These are phyloP conservation scores for Cerceris ruficornis DNA, from an alignment of 2,888 invertebrate genomes.

Conservation along the genomic window DNA sequence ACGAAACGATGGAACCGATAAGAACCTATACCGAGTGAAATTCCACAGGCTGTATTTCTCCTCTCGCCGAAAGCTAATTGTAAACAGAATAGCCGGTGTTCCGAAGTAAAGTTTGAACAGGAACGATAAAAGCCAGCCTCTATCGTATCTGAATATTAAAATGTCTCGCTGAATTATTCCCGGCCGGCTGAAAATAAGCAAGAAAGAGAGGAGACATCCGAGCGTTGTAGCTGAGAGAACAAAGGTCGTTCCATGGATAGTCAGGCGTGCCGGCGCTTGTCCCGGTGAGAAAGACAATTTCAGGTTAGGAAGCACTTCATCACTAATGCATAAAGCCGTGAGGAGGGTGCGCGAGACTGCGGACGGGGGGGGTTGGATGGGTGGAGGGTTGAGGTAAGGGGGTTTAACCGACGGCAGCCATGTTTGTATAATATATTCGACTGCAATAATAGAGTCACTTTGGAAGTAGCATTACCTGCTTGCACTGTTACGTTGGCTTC, in stretches of 20 bases:
- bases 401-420: slow-evolving; percentile 62
- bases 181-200: slow-evolving; percentile 60
- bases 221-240: slow-evolving; percentile 38
- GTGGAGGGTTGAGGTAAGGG: slow-evolving; percentile 19
- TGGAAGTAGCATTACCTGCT: slow-evolving; percentile 73
- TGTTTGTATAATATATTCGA: slow-evolving; percentile 74
- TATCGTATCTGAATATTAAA: slow-evolving; percentile 56
- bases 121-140: slow-evolving; percentile 14
- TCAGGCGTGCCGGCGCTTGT: slow-evolving; percentile 57
- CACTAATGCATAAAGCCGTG: slow-evolving; percentile 69
- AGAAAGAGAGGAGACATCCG: slow-evolving; percentile 52
- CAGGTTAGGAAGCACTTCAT: slow-evolving; percentile 67
- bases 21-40: no score
- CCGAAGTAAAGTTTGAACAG: neutral
- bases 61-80: slow-evolving; percentile 1
- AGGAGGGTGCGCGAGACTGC: slow-evolving; percentile 33
- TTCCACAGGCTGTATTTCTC: neutral
- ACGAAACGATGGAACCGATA: no score
- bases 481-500: slow-evolving; percentile 59
- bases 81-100: neutral
- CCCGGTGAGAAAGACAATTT: slow-evolving; percentile 69
- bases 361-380: slow-evolving; percentile 15
- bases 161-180: slow-evolving; percentile 60
- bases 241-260: slow-evolving; percentile 52
- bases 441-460: slow-evolving; percentile 75